Evolutionary conservation across 2,888 invertebrate species (phyloP), one percentile per base, ranked within the genome.

Genomic region (Cheilosia soror): DNA sequence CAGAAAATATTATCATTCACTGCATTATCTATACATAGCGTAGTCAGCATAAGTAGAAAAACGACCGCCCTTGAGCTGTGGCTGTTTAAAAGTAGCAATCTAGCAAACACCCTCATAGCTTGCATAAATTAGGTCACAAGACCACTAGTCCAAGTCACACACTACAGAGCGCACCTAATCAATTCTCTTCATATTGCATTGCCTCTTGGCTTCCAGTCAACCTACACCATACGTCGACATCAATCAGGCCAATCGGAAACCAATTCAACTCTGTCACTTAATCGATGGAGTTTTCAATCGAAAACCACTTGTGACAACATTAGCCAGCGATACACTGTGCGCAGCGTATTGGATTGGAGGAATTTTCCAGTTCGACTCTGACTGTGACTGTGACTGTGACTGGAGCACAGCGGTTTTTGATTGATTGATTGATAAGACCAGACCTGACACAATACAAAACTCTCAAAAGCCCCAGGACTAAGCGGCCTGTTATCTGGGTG

Each of bases 361-460:
- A 82, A 82, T 82, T 76, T 66, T 37, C 66, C 71, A 57, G 58
- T 69, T 65, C 37, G 40, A 13, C 42, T 33, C 25, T 33, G 58
- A 44, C 47, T 44, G 44, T 5, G 20, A 44, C 47, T 44, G 44
- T 5, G 20, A 20, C 20, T 20, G 11, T 11, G 37, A 37, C 37
- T 37, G 37, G 37, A 11, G 33, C 47, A 57, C 65, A 49, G 65
- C 44, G 68, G 37, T 20, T 15, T 58, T 81, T 85, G 85, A 85
- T 85, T 81, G 85, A 85, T 81, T 77, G 85, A 85, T 85, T 85
- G 85, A 85, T 85, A 85, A 85, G 80, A 60, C 51, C 66, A 85
- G 80, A 60, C 40, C 66, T 77, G 85, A 85, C 85, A 81, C 85
- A 76, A 77, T 72, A 81, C 85, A 77, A 85, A 85, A 77, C 85